These are phyloP conservation scores for Philaethria dido DNA, from an alignment of 2,888 invertebrate genomes.

Conservation along the genomic window DNA sequence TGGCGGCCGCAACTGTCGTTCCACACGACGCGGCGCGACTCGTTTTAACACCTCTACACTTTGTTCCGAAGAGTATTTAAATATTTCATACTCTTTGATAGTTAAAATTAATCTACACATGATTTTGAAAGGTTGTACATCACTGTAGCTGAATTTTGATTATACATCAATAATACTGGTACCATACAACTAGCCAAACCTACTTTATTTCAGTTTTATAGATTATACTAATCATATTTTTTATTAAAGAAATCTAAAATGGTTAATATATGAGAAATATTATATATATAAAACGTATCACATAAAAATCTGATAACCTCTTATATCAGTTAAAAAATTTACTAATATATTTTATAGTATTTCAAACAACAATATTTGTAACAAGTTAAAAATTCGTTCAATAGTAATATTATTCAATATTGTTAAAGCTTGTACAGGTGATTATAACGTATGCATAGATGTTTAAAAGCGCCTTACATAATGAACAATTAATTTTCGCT, in stretches of 20 bases:
- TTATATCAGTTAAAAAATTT: too few relatives aligned
- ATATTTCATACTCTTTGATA: background rate
- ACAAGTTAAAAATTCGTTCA: background rate
- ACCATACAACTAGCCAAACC: background rate
- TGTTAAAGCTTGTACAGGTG: background rate
- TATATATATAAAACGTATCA: too few relatives aligned
- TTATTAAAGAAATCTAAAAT: too few relatives aligned
- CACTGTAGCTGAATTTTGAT: background rate
- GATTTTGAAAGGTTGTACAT: background rate
- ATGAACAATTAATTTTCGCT: slow-evolving; percentile 61
- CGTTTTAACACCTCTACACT: slow-evolving; percentile 33
- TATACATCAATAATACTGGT: background rate
- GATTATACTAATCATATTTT: too few relatives aligned
- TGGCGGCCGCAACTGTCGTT: slow-evolving; percentile 63
- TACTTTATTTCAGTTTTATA: background rate
- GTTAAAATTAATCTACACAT: background rate
- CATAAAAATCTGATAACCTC: too few relatives aligned
- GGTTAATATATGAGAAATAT: too few relatives aligned
- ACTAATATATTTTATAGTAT: too few relatives aligned
- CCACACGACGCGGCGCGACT: slow-evolving; percentile 41
- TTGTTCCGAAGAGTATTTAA: slow-evolving; percentile 10
- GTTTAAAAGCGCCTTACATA: slow-evolving; percentile 43
- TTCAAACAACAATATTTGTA: too few relatives aligned
- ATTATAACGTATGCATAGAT: slow-evolving; percentile 29
- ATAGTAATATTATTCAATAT: slow-evolving; percentile 7